phyloP scores from a whole-genome alignment of 2,113 vertebrate genomes.

The Leptodactylus fuscus region DNA sequence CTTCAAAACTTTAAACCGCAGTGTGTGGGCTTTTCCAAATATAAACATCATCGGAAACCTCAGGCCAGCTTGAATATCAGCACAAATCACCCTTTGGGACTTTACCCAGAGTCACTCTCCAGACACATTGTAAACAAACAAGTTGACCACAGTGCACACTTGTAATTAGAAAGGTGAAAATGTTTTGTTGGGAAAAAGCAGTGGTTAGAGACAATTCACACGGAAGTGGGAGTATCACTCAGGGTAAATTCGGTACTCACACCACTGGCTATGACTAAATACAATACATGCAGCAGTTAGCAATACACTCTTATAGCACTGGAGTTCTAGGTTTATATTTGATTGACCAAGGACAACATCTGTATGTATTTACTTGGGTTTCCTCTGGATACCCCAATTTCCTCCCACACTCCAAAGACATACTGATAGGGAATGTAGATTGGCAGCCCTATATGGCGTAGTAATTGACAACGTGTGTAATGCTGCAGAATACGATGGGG shows the following conservation, averaged over 20 bases:
- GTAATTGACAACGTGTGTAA: no score
- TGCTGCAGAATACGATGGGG: no score
- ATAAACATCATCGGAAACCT: slow-evolving; percentile 39
- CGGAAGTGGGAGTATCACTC: background rate
- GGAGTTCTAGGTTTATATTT: no score
- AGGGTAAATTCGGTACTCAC: background rate
- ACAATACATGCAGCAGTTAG: no score
- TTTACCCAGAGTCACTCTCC: slow-evolving; percentile 15
- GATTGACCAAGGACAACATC: no score
- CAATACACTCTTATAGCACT: no score
- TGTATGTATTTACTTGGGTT: no score
- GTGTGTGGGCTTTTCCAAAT: slow-evolving; percentile 40
- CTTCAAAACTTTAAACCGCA: slow-evolving; percentile 10
- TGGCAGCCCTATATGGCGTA: no score
- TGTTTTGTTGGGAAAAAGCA: slow-evolving; percentile 22
- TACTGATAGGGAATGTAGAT: no score
- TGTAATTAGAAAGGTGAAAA: slow-evolving; percentile 45
- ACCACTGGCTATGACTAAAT: no score
- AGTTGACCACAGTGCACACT: slow-evolving; percentile 25
- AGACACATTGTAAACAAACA: slow-evolving; percentile 45
- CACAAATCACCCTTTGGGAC: background rate
- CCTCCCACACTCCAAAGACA: no score
- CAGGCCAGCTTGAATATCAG: slow-evolving; percentile 15
- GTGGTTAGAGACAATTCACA: slow-evolving; percentile 34
- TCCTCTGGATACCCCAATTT: no score